Conservation (phyloP, 2,888 invertebrate genomes). For the Smittia aterrima region DNA sequence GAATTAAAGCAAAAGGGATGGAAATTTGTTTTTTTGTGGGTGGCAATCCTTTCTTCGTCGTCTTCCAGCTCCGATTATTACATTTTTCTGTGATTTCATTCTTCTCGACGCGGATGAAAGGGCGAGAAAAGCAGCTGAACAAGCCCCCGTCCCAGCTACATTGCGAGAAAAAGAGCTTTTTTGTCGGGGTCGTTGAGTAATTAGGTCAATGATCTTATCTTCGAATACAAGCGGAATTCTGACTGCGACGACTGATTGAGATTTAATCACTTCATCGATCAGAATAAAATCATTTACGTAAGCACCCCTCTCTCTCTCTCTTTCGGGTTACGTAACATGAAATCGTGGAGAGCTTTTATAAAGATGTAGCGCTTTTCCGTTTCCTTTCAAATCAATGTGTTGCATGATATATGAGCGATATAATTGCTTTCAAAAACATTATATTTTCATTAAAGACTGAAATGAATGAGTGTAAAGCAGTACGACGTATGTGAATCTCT, state of each 20-base stretch:
- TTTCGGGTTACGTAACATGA: too few relatives aligned
- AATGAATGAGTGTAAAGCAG: slow-evolving; percentile 23
- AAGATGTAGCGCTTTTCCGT: slow-evolving; percentile 24
- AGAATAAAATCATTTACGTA: too few relatives aligned
- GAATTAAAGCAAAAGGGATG: slow-evolving; percentile 23
- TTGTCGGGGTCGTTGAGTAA: too few relatives aligned
- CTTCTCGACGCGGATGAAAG: not conserved
- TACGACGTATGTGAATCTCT: slow-evolving; percentile 1
- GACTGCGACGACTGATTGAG: too few relatives aligned
- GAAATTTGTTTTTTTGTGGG: not conserved
- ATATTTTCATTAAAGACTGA: slow-evolving; percentile 34
- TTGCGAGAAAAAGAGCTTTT: too few relatives aligned
- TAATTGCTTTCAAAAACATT: slow-evolving; percentile 40
- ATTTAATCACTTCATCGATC: too few relatives aligned
- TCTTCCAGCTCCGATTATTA: not conserved
- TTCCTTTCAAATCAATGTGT: slow-evolving; percentile 41
- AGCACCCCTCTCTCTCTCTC: too few relatives aligned
- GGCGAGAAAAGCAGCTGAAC: too few relatives aligned
- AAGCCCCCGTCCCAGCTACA: too few relatives aligned
- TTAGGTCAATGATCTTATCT: too few relatives aligned
- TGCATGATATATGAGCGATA: slow-evolving; percentile 39
- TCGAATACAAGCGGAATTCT: too few relatives aligned
- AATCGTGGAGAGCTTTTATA: not conserved
- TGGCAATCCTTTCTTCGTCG: not conserved
- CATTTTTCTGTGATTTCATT: slow-evolving; percentile 2